Evolutionary conservation across 37 sponge, comb jelly and placozoan genomes (phyloP).

Genomic region (Axinella damicornis): DNA sequence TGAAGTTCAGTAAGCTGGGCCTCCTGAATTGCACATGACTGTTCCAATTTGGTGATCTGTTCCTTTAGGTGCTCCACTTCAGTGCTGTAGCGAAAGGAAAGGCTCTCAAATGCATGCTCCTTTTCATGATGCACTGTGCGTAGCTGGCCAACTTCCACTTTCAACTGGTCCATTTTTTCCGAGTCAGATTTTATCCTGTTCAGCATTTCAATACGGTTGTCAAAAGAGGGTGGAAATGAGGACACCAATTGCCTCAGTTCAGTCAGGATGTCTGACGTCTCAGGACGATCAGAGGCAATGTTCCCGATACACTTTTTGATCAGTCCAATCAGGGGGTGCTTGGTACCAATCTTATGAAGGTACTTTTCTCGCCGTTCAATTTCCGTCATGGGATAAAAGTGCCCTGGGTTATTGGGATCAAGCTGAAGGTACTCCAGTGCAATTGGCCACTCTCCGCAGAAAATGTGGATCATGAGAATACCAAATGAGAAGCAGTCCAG

Average conservation of each 20-base stretch:
- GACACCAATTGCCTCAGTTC: slow-evolving; percentile 12
- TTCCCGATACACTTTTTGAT: slow-evolving; percentile 45
- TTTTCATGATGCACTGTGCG: slow-evolving; percentile 17
- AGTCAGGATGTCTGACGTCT: slow-evolving; percentile 9
- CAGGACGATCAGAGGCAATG: slow-evolving; percentile 31
- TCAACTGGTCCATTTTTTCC: slow-evolving; percentile 26
- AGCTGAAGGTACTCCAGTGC: slow-evolving; percentile 64
- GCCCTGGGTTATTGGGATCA: slow-evolving; percentile 51
- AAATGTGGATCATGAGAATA: slow-evolving; percentile 60
- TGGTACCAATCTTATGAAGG: slow-evolving; percentile 8
- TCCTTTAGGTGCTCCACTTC: slow-evolving; percentile 54
- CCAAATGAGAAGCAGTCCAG: slow-evolving; percentile 75
- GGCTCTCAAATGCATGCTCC: slow-evolving; percentile 26
- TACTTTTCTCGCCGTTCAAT: slow-evolving; percentile 54
- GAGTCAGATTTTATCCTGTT: slow-evolving; percentile 15
- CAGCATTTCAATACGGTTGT: slow-evolving; percentile 54
- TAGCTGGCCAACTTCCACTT: slow-evolving; percentile 19
- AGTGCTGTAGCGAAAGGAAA: neutral
- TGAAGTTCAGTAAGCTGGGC: slow-evolving; percentile 43
- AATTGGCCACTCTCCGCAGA: slow-evolving; percentile 67
- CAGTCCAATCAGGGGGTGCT: slow-evolving; percentile 29
- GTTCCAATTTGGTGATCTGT: slow-evolving; percentile 27
- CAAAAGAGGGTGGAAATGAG: slow-evolving; percentile 29
- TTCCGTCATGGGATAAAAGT: slow-evolving; percentile 51
- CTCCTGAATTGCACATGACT: slow-evolving; percentile 15